Evolutionary conservation across 1,140 invertebrate species (phyloP).

Genomic region (Bombus confusus): DNA sequence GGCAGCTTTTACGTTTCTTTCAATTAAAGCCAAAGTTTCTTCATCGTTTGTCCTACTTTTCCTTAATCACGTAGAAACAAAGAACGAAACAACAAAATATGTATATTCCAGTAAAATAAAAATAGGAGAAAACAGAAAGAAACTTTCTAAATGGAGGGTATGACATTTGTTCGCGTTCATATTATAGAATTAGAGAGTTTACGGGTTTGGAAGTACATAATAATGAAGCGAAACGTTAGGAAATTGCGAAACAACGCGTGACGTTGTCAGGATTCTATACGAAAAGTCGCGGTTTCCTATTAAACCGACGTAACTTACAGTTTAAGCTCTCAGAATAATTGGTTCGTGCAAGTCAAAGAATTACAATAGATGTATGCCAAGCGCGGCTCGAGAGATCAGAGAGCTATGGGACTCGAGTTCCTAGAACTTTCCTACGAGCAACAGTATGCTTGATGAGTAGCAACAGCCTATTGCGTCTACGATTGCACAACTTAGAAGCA

Average conservation of each 20-base stretch:
- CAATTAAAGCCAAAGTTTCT: background rate
- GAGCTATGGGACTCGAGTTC: background rate
- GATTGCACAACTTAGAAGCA: background rate
- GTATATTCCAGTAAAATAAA: background rate
- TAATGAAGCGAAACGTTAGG: background rate
- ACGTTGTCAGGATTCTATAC: background rate
- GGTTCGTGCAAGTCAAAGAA: background rate
- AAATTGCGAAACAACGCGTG: background rate
- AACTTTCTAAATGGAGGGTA: background rate
- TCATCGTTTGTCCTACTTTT: background rate
- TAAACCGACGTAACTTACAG: background rate
- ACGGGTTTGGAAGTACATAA: too few relatives aligned
- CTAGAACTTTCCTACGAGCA: background rate
- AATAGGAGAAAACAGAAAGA: background rate
- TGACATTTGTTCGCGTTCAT: too few relatives aligned
- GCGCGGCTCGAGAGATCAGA: background rate
- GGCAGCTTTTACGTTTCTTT: background rate
- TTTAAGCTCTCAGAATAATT: constrained; percentile 10
- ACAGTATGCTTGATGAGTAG: background rate
- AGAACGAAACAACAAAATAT: background rate
- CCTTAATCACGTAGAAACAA: background rate
- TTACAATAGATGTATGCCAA: constrained; percentile 3
- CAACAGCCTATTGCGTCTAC: background rate
- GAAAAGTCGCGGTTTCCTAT: background rate
- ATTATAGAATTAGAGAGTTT: too few relatives aligned